Evolutionary conservation across 2,113 vertebrate genomes (phyloP).

Genomic region (Microcebus tavaratra): DNA sequence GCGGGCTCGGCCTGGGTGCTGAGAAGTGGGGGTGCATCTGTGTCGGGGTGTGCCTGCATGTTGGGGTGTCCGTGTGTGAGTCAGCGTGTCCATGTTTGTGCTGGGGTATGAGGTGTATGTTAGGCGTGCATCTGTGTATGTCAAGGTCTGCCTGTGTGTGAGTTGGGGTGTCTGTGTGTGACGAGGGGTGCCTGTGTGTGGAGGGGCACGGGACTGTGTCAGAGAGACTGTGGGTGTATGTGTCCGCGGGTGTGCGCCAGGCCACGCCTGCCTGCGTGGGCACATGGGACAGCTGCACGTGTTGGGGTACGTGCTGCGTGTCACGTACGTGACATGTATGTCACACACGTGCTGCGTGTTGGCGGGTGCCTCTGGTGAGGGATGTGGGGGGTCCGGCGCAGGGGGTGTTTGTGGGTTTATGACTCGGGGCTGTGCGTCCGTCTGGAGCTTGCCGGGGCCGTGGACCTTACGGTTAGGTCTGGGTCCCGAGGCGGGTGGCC

Average conservation of each 20-base stretch:
- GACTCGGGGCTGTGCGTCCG: background rate
- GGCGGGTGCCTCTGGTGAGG: too few species aligned
- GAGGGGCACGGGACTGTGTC: background rate
- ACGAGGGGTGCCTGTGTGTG: background rate
- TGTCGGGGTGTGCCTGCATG: background rate
- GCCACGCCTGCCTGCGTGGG: background rate
- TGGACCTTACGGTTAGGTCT: background rate
- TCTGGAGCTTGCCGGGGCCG: background rate
- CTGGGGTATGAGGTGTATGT: background rate
- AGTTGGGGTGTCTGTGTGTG: background rate
- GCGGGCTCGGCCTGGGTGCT: background rate
- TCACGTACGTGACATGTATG: too few species aligned
- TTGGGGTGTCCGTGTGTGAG: background rate
- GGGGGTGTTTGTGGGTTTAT: background rate
- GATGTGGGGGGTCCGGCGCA: background rate
- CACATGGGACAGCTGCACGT: background rate
- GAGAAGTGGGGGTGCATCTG: background rate
- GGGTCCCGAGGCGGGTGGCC: background rate
- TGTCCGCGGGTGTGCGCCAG: too few species aligned
- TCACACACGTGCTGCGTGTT: background rate
- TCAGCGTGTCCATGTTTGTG: background rate
- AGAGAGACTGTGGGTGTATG: background rate
- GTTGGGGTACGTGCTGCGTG: background rate
- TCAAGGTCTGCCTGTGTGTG: background rate
- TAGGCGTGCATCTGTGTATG: background rate